Conservation (phyloP, 2,797 vertebrate species). For the Rhyacichthys aspro region DNA sequence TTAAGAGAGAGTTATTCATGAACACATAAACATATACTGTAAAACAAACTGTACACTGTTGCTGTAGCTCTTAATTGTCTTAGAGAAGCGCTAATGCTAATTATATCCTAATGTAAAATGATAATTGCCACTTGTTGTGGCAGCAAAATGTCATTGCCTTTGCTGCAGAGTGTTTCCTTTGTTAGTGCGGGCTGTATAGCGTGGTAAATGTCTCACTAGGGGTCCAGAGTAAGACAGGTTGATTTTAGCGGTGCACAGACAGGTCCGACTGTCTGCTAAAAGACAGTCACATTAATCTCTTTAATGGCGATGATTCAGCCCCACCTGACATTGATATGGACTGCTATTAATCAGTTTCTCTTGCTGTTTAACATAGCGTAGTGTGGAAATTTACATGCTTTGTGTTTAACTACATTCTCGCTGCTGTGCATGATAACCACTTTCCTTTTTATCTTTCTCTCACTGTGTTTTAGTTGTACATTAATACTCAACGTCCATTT, state of each 20-base stretch:
- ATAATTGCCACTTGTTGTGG: constrained; percentile 38
- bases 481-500: constrained; percentile 44
- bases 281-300: constrained; percentile 54
- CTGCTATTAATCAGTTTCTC: constrained; percentile 43
- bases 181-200: constrained; percentile 4
- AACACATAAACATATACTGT: constrained; percentile 12
- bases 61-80: constrained; percentile 39
- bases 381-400: constrained; percentile 30
- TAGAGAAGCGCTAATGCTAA: constrained; percentile 33
- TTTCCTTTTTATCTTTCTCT: constrained; percentile 15
- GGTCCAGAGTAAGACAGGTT: constrained; percentile 23
- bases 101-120: constrained; percentile 49
- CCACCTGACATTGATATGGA: constrained; percentile 42
- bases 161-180: constrained; percentile 22
- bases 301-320: constrained; percentile 54
- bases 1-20: not conserved
- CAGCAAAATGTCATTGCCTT: constrained; percentile 13
- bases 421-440: constrained; percentile 2
- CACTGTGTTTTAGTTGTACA: constrained; percentile 13
- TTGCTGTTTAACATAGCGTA: constrained; percentile 34
- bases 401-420: constrained; percentile 14
- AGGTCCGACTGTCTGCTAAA: constrained; percentile 25
- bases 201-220: not conserved
- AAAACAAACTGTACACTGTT: constrained; percentile 30
- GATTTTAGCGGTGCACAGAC: constrained; percentile 40